Evolutionary conservation across 2,888 invertebrate species (phyloP), one percentile per base, ranked within the genome.

Genomic region (Eupithecia subfuscata): DNA sequence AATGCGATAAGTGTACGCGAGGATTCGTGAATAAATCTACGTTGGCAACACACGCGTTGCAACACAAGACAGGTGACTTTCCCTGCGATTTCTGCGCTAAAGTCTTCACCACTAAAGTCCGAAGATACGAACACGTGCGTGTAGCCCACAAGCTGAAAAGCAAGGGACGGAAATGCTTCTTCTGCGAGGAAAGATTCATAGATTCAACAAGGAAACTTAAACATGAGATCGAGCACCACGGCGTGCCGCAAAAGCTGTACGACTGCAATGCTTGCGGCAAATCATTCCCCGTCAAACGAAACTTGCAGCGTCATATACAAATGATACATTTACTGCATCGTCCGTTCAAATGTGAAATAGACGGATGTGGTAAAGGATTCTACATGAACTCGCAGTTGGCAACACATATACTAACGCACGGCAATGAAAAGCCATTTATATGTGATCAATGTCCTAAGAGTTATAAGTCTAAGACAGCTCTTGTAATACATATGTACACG

Each of bases 101-200:
- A 80, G 84, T 87, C 0, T 94, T 93, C 63, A 85, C 88, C 8
- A 90, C 89, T 0, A 84, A 86, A n/a, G 85, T 86, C 12, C 89
- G 89, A 4, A 79, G 84, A 64, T 88, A 86, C 34, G 86, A 88
- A 0, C 94, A 93, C 73, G 88, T 90, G 48, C 83, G 89, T n/a
- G 86, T 87, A 1, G 88, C 91, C 0, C 94, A 91, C 60, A 77
- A 81, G 2, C 48, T 82, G 0, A 72, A 77, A 0, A 85, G 83
- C 8, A 85, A 82, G 34, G 83, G 81, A 0, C 72, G 84, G 14
- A 91, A 88, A n/a, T 95, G 95, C 65, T 81, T 85, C 0, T 83
- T 88, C 1, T 95, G 95, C 60, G 91, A 90, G 1, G 92, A 90
- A 81, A 86, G 87, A 0, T 91, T 91, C 45, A 79, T 40, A 8